A percentile compares a stretch with the other conserved stretches of the same genome.
Conservation (phyloP, 1,140 invertebrate species). For the Augochlora pura region DNA sequence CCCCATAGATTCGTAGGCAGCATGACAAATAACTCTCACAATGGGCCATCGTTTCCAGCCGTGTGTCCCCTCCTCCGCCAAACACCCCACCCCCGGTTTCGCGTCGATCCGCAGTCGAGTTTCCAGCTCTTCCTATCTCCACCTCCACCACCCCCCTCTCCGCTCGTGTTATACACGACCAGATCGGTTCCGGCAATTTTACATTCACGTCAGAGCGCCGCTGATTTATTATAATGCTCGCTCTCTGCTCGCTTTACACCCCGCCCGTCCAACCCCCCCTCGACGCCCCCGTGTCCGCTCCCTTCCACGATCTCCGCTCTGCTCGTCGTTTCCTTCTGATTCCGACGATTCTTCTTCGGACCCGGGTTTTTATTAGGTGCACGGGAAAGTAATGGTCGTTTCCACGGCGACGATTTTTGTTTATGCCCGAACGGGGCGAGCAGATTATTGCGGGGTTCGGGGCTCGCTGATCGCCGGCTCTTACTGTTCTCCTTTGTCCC, state of each 20-base stretch:
- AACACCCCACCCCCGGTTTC: conserved; percentile 30
- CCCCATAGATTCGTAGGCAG: conserved; percentile 71
- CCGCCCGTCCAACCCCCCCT: background rate
- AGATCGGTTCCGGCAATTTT: conserved; percentile 80
- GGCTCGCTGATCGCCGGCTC: too few relatives aligned
- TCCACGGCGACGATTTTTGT: background rate
- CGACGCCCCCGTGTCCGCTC: background rate
- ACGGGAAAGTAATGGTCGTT: background rate
- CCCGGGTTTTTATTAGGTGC: background rate
- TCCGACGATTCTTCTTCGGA: background rate
- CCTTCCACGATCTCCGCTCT: background rate
- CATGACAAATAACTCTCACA: conserved; percentile 80
- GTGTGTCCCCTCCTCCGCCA: conserved; percentile 53
- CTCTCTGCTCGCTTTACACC: conserved; percentile 53
- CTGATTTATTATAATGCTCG: conserved; percentile 79
- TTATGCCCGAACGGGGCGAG: background rate
- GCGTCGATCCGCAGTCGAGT: conserved; percentile 45
- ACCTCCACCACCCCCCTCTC: conserved; percentile 41
- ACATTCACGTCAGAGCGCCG: conserved; percentile 73
- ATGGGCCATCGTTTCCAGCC: conserved; percentile 70
- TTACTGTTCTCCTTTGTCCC: too few relatives aligned
- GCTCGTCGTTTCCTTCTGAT: background rate
- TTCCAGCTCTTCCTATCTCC: conserved; percentile 62
- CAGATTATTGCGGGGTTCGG: too few relatives aligned
- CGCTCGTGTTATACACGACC: conserved; percentile 75